Percentiles rank a stretch among this genome's conserved stretches.
Conservation (phyloP, 2,797 vertebrate species). For the Phyllotis vaccarum region DNA sequence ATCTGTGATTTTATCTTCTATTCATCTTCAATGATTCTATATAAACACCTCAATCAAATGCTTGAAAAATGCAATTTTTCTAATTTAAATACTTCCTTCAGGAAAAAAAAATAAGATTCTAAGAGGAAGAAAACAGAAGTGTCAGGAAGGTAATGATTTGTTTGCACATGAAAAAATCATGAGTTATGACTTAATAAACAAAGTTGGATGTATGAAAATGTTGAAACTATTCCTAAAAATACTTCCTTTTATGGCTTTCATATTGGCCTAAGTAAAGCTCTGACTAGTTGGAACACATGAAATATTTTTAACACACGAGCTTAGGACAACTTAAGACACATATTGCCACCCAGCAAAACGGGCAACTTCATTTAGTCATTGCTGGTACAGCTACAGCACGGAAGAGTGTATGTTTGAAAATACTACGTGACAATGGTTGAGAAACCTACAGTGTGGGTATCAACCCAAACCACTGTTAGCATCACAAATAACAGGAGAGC, state of each 20-base stretch:
- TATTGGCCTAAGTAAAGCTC: not conserved
- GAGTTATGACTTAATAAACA: not conserved
- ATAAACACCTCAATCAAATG: conserved; percentile 58
- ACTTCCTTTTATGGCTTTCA: not conserved
- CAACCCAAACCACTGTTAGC: not conserved
- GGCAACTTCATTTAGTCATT: not conserved
- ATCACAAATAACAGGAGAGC: not conserved
- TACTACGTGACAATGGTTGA: not conserved
- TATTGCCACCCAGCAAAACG: not conserved
- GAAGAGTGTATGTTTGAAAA: not conserved
- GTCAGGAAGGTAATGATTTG: conserved; percentile 20
- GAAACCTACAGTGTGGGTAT: not conserved
- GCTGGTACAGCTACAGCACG: not conserved
- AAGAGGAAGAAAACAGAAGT: not conserved
- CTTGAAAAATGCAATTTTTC: conserved; percentile 34
- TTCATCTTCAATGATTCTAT: conserved; percentile 54
- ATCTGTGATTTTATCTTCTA: conserved; percentile 64
- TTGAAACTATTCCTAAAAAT: conserved; percentile 5
- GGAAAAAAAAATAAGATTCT: conserved; percentile 26
- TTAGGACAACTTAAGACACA: conserved; percentile 23
- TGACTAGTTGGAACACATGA: not conserved
- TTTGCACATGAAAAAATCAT: conserved; percentile 15
- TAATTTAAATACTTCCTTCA: conserved; percentile 54
- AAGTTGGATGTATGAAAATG: conserved; percentile 19
- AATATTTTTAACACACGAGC: not conserved